A percentile compares a stretch with the other conserved stretches of the same genome.
Evolutionary conservation across 2,113 vertebrate genomes (phyloP).

Genomic region (Mellivora capensis): DNA sequence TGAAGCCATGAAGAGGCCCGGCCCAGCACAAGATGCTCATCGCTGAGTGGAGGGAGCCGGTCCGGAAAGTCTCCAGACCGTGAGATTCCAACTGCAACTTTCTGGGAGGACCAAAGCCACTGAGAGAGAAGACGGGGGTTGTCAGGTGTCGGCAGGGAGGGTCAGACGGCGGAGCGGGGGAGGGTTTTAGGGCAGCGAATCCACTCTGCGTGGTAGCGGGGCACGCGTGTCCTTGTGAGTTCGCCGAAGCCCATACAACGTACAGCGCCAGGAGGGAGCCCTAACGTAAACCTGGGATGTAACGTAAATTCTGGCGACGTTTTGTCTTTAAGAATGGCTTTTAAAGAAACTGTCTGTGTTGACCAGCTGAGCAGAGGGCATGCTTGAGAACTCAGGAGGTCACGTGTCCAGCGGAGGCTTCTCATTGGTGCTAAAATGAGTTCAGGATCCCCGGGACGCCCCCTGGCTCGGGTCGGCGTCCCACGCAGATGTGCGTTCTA

Average conservation of each 20-base stretch:
- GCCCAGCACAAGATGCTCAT: rapidly evolving
- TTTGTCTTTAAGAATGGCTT: neutral
- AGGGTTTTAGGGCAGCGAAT: neutral
- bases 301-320: neutral
- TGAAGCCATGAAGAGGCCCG: rapidly evolving
- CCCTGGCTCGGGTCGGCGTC: too few species aligned
- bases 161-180: rapidly evolving
- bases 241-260: neutral
- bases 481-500: neutral
- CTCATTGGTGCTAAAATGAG: neutral
- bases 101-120: neutral
- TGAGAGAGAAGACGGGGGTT: neutral
- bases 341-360: too few species aligned
- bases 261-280: rapidly evolving
- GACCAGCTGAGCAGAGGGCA: neutral
- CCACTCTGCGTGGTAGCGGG: rapidly evolving
- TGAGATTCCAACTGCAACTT: rapidly evolving
- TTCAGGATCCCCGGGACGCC: too few species aligned
- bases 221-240: rapidly evolving
- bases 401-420: neutral
- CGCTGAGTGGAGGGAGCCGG: rapidly evolving
- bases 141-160: neutral
- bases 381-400: neutral
- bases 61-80: rapidly evolving
- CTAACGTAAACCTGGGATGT: neutral